Evolutionary conservation across 2,113 vertebrate genomes (phyloP).

Genomic region (Sphyrna mokarran): DNA sequence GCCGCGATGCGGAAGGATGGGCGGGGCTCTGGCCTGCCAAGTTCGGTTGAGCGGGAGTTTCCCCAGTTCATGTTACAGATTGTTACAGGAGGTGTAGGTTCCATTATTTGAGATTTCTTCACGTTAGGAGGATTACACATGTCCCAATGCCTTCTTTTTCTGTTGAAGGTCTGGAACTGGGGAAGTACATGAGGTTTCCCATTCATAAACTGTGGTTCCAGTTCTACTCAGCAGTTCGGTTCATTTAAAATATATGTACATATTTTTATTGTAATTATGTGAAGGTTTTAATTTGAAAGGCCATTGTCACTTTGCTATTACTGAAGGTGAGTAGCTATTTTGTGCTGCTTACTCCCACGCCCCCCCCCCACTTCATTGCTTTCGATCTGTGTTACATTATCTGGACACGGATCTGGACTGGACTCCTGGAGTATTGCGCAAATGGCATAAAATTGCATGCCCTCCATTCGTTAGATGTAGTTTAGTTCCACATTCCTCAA

Average conservation of each 20-base stretch:
- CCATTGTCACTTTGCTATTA: background rate
- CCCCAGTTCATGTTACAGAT: background rate
- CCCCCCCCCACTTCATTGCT: too few relatives aligned
- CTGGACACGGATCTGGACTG: background rate
- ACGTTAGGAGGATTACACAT: background rate
- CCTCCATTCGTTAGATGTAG: background rate
- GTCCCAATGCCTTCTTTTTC: background rate
- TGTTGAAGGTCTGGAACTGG: background rate
- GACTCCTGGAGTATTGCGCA: slow-evolving; percentile 9
- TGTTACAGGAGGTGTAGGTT: background rate
- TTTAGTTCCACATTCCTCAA: background rate
- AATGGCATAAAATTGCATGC: background rate
- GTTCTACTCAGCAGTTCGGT: background rate
- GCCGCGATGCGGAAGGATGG: background rate
- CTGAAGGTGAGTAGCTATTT: background rate
- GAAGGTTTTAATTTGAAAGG: background rate
- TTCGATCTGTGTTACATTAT: background rate
- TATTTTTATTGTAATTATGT: background rate
- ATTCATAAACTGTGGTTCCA: background rate
- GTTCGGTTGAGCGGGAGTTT: background rate
- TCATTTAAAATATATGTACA: background rate
- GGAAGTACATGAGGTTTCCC: background rate
- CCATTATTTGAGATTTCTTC: background rate
- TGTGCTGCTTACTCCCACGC: background rate
- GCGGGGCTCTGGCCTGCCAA: background rate